Evolutionary conservation across 2,888 invertebrate genomes (phyloP).

Genomic region (Drosophila tanythrix): DNA sequence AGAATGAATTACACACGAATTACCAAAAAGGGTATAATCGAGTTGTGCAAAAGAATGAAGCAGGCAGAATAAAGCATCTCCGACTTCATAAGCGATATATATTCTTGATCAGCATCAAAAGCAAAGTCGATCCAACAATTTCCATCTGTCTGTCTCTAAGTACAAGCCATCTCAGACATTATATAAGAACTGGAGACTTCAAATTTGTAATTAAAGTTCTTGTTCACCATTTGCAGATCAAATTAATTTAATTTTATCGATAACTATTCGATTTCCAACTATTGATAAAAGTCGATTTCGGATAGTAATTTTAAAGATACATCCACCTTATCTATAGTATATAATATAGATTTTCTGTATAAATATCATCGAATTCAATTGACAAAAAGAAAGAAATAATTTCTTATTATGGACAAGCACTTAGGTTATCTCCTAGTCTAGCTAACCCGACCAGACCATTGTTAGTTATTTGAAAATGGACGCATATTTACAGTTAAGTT

Average conservation of each 20-base stretch:
- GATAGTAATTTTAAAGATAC: background rate
- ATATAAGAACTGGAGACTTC: background rate
- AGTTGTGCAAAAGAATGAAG: background rate
- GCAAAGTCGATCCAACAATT: background rate
- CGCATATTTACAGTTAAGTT: background rate
- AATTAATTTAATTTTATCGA: background rate
- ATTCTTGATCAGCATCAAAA: background rate
- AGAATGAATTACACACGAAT: too few relatives aligned
- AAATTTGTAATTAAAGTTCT: background rate
- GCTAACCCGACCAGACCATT: background rate
- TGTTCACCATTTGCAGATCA: background rate
- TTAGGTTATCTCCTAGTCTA: background rate
- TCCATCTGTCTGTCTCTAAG: accelerated
- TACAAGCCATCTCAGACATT: background rate
- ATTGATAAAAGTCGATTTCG: background rate
- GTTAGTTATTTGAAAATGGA: background rate
- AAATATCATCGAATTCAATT: background rate
- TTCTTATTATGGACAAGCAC: too few relatives aligned
- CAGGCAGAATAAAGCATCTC: too few relatives aligned
- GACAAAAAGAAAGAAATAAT: background rate
- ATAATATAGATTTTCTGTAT: background rate
- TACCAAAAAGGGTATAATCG: too few relatives aligned
- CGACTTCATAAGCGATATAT: background rate
- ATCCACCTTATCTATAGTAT: background rate
- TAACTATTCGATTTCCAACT: background rate